Evolutionary conservation across 92 coral and sea anemone genomes (phyloP).

Genomic region (Bergia sp.): DNA sequence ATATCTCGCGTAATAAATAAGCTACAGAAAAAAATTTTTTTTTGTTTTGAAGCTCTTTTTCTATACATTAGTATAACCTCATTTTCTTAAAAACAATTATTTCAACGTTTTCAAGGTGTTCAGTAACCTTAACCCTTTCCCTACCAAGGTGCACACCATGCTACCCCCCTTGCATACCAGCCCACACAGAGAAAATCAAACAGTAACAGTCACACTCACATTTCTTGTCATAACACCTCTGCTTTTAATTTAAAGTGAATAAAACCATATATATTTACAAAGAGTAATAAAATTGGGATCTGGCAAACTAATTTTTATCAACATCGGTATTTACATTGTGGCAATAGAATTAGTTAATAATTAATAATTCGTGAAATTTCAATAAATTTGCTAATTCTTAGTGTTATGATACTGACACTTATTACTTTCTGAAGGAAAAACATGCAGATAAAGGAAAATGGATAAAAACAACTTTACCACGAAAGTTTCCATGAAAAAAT

Average conservation of each 20-base stretch:
- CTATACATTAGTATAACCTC: no score
- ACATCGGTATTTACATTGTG: not conserved
- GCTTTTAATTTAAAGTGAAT: slow-evolving; percentile 15
- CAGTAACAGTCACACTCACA: slow-evolving; percentile 16
- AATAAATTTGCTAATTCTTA: not conserved
- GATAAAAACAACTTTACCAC: not conserved
- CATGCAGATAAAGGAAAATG: slow-evolving; percentile 13
- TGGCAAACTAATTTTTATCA: slow-evolving; percentile 11
- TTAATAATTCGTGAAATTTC: not conserved
- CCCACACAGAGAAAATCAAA: slow-evolving; percentile 18
- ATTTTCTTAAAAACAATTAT: no score
- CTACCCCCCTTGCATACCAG: slow-evolving; percentile 21
- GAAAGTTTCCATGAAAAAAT: not conserved
- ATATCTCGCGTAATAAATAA: no score
- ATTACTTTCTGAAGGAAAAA: not conserved
- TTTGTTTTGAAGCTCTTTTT: no score
- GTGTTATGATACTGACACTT: slow-evolving; percentile 1
- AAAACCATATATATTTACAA: slow-evolving; percentile 12
- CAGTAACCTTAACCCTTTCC: slow-evolving; percentile 12
- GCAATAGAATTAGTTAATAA: not conserved
- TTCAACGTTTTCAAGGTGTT: no score
- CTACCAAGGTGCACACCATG: slow-evolving; percentile 24
- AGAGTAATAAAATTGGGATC: not conserved
- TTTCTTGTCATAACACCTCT: slow-evolving; percentile 16
- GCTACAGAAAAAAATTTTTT: no score